Conservation (phyloP, 1,140 invertebrate genomes). For the Penaeus vannamei region DNA sequence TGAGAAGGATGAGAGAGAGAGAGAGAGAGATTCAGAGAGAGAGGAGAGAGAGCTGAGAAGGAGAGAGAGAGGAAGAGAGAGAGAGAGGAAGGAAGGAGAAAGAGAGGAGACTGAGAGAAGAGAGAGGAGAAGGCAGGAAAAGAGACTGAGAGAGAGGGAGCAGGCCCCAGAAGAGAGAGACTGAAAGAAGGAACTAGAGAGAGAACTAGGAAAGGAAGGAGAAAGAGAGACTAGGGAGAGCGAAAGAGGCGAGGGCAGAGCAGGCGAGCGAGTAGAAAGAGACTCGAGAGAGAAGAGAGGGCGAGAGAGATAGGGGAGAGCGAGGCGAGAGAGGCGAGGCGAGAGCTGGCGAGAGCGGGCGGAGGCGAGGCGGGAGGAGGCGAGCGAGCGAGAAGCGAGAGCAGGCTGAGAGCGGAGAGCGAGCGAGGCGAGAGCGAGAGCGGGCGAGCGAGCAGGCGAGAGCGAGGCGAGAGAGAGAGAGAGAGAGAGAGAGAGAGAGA, state of each 20-base stretch:
- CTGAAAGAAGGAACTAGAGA: neutral
- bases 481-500: too few species aligned
- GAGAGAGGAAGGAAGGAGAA: constrained; percentile 1
- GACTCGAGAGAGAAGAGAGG: too few species aligned
- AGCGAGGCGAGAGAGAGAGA: too few species aligned
- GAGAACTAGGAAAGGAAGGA: neutral
- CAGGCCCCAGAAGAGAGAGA: neutral
- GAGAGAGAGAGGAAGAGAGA: too few species aligned
- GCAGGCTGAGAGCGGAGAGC: constrained; percentile 1
- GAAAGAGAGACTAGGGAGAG: too few species aligned
- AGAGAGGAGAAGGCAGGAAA: neutral
- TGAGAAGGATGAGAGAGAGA: too few species aligned
- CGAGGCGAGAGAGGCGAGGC: neutral
- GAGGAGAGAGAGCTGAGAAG: too few species aligned
- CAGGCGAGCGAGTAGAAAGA: too few species aligned
- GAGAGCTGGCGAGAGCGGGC: neutral
- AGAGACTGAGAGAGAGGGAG: neutral
- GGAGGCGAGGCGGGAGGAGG: too few species aligned
- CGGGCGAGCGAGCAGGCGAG: neutral
- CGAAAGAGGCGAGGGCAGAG: too few species aligned
- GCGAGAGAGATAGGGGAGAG: constrained; percentile 14
- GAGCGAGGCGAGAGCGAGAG: neutral
- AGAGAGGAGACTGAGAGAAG: neutral
- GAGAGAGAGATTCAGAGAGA: too few species aligned
- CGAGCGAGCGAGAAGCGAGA: neutral